Evolutionary conservation across 2,113 vertebrate species (phyloP).

Genomic region (Chloropsis cyanopogon): DNA sequence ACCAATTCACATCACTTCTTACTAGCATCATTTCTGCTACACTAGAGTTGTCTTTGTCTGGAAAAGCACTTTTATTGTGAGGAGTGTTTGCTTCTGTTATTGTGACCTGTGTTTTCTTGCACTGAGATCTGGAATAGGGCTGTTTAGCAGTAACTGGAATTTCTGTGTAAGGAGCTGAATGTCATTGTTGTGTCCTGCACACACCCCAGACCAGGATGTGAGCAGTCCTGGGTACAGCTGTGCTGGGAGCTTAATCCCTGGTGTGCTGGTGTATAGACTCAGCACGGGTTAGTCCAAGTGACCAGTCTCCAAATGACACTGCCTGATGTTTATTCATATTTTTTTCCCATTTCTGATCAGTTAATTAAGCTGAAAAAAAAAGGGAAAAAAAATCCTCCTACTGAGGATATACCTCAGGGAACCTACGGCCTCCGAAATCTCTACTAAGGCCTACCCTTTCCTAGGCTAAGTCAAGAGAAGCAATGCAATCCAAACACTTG

Average conservation of each 20-base stretch:
- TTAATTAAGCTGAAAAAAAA: not conserved
- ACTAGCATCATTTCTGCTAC: not conserved
- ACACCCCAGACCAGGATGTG: not conserved
- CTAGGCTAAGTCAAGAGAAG: not conserved
- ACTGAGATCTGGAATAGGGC: not conserved
- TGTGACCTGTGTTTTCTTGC: not conserved
- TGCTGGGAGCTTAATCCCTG: not conserved
- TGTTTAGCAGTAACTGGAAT: not conserved
- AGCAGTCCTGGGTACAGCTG: not conserved
- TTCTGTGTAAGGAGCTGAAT: accelerated
- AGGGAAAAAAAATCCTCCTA: not conserved
- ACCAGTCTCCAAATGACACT: not conserved
- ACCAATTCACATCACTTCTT: slow-evolving; percentile 12
- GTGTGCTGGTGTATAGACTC: not conserved
- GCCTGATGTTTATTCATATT: slow-evolving; percentile 39
- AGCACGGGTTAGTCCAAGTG: not conserved
- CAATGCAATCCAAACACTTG: not conserved
- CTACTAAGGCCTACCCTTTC: not conserved
- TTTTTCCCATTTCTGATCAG: not conserved
- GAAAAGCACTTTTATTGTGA: not conserved
- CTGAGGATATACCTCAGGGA: not conserved
- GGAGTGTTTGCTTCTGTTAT: not conserved
- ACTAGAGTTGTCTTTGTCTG: not conserved
- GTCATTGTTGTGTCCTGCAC: not conserved
- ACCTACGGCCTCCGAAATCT: not conserved